Conservation (phyloP, 1,140 invertebrate genomes). For the Rhynchophorus ferrugineus region DNA sequence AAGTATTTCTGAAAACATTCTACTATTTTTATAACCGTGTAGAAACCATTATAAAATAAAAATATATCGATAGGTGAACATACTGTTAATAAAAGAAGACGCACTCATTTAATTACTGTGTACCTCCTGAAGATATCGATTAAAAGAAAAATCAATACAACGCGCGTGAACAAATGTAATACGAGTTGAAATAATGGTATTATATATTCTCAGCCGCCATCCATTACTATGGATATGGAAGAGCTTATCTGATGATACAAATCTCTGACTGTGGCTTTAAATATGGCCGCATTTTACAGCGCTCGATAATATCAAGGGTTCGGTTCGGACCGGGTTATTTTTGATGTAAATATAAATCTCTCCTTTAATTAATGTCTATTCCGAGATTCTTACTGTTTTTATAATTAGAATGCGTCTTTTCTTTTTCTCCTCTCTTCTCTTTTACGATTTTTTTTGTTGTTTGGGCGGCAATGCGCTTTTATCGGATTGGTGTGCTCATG, state of each 20-base stretch:
- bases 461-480: too few species aligned
- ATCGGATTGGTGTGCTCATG: too few species aligned
- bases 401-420: slow-evolving; percentile 20
- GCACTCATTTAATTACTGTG: too few species aligned
- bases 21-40: too few species aligned
- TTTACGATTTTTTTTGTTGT: not conserved
- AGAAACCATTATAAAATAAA: too few species aligned
- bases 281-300: slow-evolving; percentile 35
- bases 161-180: slow-evolving; percentile 14
- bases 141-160: slow-evolving; percentile 10
- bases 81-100: too few species aligned
- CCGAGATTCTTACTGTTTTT: slow-evolving; percentile 25
- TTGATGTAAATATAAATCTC: slow-evolving; percentile 33
- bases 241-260: slow-evolving; percentile 28
- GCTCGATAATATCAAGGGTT: slow-evolving; percentile 30
- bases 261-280: slow-evolving; percentile 30
- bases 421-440: slow-evolving; percentile 4
- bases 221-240: slow-evolving; percentile 30
- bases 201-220: slow-evolving; percentile 24
- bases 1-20: too few species aligned
- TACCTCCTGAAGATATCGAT: not conserved
- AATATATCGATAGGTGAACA: too few species aligned
- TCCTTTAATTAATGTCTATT: slow-evolving; percentile 34
- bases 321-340: slow-evolving; percentile 32
- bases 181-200: slow-evolving; percentile 27